phyloP scores from a whole-genome alignment of 1,140 invertebrate species.

The Thaumatotibia leucotreta region DNA sequence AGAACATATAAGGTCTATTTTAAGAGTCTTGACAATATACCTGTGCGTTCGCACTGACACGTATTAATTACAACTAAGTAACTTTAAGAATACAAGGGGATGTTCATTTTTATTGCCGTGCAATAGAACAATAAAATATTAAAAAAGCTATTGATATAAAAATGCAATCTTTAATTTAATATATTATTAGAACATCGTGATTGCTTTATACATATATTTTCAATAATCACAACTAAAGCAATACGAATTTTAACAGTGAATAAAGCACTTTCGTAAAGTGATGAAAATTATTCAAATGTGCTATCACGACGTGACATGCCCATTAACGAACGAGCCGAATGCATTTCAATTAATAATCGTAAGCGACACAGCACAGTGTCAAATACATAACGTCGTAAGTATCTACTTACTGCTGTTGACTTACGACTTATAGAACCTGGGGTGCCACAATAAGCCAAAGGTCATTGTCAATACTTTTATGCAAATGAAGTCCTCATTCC shows the following conservation, averaged over 20 bases:
- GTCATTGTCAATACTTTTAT: background rate
- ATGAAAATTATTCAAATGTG: slow-evolving; percentile 39
- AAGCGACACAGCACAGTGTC: slow-evolving; percentile 15
- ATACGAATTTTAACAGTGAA: background rate
- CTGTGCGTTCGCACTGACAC: too few species aligned
- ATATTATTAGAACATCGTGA: too few species aligned
- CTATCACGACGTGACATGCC: slow-evolving; percentile 31
- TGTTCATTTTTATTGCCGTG: too few species aligned
- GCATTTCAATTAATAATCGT: slow-evolving; percentile 46
- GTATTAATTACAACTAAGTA: too few species aligned
- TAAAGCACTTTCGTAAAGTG: slow-evolving; percentile 11
- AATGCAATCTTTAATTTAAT: too few species aligned
- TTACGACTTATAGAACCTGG: background rate
- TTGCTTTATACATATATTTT: too few species aligned
- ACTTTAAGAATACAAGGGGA: too few species aligned
- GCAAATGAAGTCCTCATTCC: background rate
- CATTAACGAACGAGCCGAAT: slow-evolving; percentile 35
- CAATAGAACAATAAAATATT: too few species aligned
- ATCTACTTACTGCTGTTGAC: background rate
- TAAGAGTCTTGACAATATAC: too few species aligned
- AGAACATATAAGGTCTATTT: too few species aligned
- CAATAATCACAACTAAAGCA: background rate
- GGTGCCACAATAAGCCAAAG: background rate
- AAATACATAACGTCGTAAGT: background rate
- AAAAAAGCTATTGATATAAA: too few species aligned